phyloP scores from a whole-genome alignment of 1,140 invertebrate species.

The Cataglyphis hispanica region DNA sequence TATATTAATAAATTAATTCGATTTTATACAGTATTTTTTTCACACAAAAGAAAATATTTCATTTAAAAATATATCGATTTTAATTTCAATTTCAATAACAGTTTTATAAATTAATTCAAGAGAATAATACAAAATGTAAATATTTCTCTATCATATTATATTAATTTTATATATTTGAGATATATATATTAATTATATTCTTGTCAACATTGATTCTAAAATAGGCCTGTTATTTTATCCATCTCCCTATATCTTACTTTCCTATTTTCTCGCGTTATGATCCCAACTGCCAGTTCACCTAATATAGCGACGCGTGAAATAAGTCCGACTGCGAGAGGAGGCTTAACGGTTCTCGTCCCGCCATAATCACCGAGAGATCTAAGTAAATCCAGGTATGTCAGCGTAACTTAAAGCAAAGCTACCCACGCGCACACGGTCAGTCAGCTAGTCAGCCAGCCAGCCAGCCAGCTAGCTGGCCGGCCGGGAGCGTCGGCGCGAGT shows the following conservation, averaged over 20 bases:
- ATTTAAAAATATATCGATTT: background rate
- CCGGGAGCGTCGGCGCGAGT: slow-evolving; percentile 41
- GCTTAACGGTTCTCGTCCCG: slow-evolving; percentile 26
- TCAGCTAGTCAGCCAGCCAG: background rate
- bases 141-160: background rate
- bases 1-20: background rate
- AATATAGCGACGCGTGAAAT: slow-evolving; percentile 37
- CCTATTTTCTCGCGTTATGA: background rate
- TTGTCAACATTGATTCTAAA: background rate
- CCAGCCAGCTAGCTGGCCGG: background rate
- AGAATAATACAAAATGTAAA: background rate
- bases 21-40: background rate
- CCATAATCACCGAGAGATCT: slow-evolving; percentile 53
- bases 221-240: background rate
- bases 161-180: background rate
- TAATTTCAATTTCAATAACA: background rate
- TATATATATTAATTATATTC: background rate
- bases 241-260: background rate
- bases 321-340: slow-evolving; percentile 45
- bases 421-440: slow-evolving; percentile 18
- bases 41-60: background rate
- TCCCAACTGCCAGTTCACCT: slow-evolving; percentile 21
- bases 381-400: slow-evolving; percentile 61
- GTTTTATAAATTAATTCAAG: background rate
- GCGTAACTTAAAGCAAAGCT: slow-evolving; percentile 56